Evolutionary conservation across 2,888 invertebrate species (phyloP), one percentile per base, ranked within the genome.

Genomic region (Thysanoteuthis rhombus): DNA sequence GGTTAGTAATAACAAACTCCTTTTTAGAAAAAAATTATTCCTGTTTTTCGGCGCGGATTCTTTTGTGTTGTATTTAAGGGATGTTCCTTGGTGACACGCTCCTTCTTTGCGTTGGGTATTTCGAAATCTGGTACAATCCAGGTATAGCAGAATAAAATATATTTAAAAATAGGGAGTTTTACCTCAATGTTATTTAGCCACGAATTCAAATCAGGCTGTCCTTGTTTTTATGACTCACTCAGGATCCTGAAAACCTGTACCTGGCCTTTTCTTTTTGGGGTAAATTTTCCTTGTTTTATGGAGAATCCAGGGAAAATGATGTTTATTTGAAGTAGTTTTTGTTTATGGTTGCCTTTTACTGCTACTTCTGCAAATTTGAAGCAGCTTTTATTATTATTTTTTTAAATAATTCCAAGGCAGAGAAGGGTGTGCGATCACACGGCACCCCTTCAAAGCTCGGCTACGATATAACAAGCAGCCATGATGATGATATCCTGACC

Each of bases 401-500:
- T 58, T 28, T 40, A 90, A 42, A 36, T 45, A 32, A 36, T 92
- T 92, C 92, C 92, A 92, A 45, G 42, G 45, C 92, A 91, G 42
- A 45, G 92, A 92, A 45, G 92, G 92, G 92, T 36, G 92, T 92
- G 92, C 45, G 16, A 42, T 39, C n/a, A 92, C 92, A 92, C 92
- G 42, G 36, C 92, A 92, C 92, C 92, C 92, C 92, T 92, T 92
- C 92, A 92, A 42, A 36, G 45, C 92, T n/a, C 75, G 8, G 75
- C 75, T n/a, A n/a, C 75, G 16, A 16, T 36, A n/a, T 12, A 45
- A 19, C 92, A 45, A 4, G n/a, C 45, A 92, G 42, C 92, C 92
- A 92, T 45, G 45, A 25, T 90, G 3, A 39, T 22, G 25, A 39
- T 39, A 39, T 19, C n/a, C 32, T 40, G 12, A 3, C 16, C 25